These are phyloP conservation scores for Tuta absoluta DNA, from an alignment of 2,888 invertebrate genomes.

Conservation along the genomic window DNA sequence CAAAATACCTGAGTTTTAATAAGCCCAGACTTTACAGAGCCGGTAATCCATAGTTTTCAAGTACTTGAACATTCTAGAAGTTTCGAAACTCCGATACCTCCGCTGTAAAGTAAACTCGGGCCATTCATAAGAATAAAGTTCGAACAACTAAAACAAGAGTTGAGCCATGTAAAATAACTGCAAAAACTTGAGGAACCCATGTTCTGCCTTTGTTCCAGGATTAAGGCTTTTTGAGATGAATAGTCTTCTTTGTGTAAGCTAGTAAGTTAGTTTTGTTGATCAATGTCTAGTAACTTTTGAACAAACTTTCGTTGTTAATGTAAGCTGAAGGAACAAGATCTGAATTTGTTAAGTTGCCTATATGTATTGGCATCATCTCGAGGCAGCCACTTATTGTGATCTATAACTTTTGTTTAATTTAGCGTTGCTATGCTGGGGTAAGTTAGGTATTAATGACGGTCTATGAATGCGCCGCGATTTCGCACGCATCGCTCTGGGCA, in stretches of 20 bases:
- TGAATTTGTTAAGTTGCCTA: too few species aligned
- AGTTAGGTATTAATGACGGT: too few species aligned
- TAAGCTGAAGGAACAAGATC: too few species aligned
- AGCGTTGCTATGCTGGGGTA: too few species aligned
- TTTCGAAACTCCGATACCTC: conserved; percentile 18
- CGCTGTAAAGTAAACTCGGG: conserved; percentile 19
- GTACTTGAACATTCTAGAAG: not conserved
- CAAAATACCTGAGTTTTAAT: conserved; percentile 17
- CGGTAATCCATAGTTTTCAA: conserved; percentile 7
- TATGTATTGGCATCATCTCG: too few species aligned
- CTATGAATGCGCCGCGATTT: too few species aligned
- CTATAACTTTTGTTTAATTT: too few species aligned
- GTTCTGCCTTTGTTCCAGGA: conserved; percentile 50
- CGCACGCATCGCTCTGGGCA: too few species aligned
- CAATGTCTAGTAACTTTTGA: conserved; percentile 32
- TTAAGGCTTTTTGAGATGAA: conserved; percentile 51
- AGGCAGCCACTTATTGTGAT: too few species aligned
- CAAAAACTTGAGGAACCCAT: conserved; percentile 23
- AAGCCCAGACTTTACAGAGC: conserved; percentile 31
- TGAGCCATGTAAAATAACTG: conserved; percentile 26
- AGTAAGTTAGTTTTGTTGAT: conserved; percentile 58
- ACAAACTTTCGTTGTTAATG: not conserved
- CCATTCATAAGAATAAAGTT: conserved; percentile 26
- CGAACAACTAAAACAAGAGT: conserved; percentile 18
- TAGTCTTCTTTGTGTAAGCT: conserved; percentile 46